Conservation (phyloP, 2,113 vertebrate genomes). For the Varanus salvator region DNA sequence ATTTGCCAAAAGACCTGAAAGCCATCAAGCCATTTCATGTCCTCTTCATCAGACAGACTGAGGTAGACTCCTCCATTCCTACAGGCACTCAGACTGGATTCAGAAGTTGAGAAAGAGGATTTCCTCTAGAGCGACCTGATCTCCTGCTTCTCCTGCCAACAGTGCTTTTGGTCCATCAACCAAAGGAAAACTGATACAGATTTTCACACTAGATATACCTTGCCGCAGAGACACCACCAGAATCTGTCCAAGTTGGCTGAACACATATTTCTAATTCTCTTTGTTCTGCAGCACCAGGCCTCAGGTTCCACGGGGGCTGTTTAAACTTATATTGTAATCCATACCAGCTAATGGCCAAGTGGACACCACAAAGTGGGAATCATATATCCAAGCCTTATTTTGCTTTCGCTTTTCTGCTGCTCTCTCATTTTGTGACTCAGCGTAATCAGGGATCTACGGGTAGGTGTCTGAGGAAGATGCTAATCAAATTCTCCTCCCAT, state of each 20-base stretch:
- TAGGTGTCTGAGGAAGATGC: conserved; percentile 29
- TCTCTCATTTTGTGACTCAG: conserved; percentile 48
- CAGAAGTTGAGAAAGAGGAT: not conserved
- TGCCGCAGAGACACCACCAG: conserved; percentile 20
- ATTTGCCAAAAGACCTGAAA: not conserved
- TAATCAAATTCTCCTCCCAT: conserved; percentile 41
- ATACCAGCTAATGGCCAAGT: conserved; percentile 1
- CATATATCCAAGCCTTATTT: conserved; percentile 48
- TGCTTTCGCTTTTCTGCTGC: conserved; percentile 55
- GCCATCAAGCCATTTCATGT: not conserved
- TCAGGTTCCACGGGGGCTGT: conserved; percentile 44
- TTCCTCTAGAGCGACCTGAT: accelerated
- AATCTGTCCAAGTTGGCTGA: conserved; percentile 34
- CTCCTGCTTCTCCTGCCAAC: conserved; percentile 27
- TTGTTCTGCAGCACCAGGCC: conserved; percentile 55
- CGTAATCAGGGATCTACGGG: conserved; percentile 39
- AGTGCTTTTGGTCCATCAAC: not conserved
- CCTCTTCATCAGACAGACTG: not conserved
- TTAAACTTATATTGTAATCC: conserved; percentile 53
- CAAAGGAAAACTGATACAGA: not conserved
- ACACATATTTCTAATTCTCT: conserved; percentile 41
- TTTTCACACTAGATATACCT: no score
- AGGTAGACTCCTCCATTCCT: not conserved
- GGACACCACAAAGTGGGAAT: conserved; percentile 21
- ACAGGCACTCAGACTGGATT: no score